These are phyloP conservation scores for Catamblyrhynchus diadema DNA, from an alignment of 2,797 vertebrate species.

Conservation along the genomic window DNA sequence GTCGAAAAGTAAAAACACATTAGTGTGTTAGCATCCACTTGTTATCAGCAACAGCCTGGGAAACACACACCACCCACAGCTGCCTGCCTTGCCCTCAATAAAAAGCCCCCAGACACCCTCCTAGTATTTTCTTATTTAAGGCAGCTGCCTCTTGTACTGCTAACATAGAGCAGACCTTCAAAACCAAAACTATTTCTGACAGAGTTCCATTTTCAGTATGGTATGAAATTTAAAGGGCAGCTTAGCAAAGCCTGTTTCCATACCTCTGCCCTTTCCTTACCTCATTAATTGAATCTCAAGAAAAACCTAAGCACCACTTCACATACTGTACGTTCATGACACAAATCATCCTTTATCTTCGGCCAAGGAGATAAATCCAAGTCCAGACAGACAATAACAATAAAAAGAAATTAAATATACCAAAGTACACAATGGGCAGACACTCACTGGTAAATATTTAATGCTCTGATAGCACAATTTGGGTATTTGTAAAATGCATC, in stretches of 20 bases:
- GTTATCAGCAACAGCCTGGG: slow-evolving; percentile 34
- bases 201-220: background rate
- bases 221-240: background rate
- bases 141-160: slow-evolving; percentile 32
- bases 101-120: slow-evolving; percentile 21
- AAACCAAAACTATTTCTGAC: slow-evolving; percentile 28
- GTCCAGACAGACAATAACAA: slow-evolving; percentile 47
- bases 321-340: background rate
- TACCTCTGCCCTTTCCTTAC: background rate
- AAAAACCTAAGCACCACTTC: background rate
- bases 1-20: slow-evolving; percentile 31
- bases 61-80: background rate
- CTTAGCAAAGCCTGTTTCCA: background rate
- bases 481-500: slow-evolving; percentile 32
- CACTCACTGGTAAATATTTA: slow-evolving; percentile 55
- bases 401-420: slow-evolving; percentile 54
- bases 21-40: background rate
- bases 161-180: background rate
- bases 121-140: background rate
- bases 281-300: background rate
- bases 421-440: slow-evolving; percentile 28
- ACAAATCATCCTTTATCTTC: slow-evolving; percentile 42
- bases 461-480: slow-evolving; percentile 7
- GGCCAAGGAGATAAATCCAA: slow-evolving; percentile 29
- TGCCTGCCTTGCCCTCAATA: background rate